Percentiles rank a stretch among this genome's conserved stretches.
Evolutionary conservation across 2,888 invertebrate genomes (phyloP).

Genomic region (Hesperia comma): DNA sequence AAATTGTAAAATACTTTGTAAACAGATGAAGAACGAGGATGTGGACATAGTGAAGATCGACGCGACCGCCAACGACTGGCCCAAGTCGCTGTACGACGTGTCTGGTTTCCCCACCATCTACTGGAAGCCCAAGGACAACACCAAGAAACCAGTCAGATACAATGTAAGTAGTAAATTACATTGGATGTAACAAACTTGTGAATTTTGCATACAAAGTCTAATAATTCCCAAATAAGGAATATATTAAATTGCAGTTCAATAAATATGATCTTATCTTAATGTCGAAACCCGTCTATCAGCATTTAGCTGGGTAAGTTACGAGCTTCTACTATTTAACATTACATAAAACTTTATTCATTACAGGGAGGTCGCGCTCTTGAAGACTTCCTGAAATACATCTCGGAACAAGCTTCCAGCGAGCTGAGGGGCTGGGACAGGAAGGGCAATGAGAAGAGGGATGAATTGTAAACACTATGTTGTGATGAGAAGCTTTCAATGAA

Average conservation of each 20-base stretch:
- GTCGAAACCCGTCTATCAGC: too few species aligned
- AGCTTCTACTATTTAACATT: too few species aligned
- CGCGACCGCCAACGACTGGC: slow-evolving; percentile 99
- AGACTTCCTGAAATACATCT: slow-evolving; percentile 97
- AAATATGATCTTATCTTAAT: too few species aligned
- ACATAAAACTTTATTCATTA: slow-evolving; percentile 47
- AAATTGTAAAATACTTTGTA: slow-evolving; percentile 25
- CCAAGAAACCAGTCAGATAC: slow-evolving; percentile 91
- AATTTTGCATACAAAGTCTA: too few species aligned
- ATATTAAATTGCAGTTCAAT: too few species aligned
- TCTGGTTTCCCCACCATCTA: slow-evolving; percentile 98
- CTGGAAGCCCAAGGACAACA: slow-evolving; percentile 95
- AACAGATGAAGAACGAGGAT: slow-evolving; percentile 91
- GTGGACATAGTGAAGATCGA: slow-evolving; percentile 98
- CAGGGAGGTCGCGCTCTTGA: slow-evolving; percentile 96
- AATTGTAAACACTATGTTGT: slow-evolving; percentile 65
- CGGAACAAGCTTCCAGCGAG: slow-evolving; percentile 94
- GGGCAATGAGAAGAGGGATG: slow-evolving; percentile 86
- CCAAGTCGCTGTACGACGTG: slow-evolving; percentile 92
- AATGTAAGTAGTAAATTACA: slow-evolving; percentile 84
- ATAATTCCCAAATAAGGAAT: too few species aligned
- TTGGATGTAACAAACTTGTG: not conserved
- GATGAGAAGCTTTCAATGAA: slow-evolving; percentile 65
- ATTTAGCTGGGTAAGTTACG: too few species aligned
- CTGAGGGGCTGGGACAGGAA: slow-evolving; percentile 94